Evolutionary conservation across 2,888 invertebrate genomes (phyloP).

Genomic region (Spilosoma lubricipeda): DNA sequence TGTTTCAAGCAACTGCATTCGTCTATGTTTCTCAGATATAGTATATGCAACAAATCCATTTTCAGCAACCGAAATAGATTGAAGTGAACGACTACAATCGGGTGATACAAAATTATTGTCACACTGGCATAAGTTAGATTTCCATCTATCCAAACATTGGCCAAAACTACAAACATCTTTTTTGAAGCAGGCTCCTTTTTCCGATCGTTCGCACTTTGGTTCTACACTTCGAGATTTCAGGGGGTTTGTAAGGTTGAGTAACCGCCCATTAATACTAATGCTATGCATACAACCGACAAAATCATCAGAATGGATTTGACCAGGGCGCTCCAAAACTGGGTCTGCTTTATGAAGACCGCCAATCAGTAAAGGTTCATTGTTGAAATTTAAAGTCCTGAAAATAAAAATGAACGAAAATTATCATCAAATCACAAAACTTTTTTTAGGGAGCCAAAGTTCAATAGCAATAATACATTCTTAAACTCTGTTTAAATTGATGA

Average conservation of each 20-base stretch:
- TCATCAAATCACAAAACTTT: background rate
- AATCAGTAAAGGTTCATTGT: slow-evolving; percentile 93
- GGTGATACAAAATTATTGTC: slow-evolving; percentile 90
- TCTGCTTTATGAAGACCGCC: slow-evolving; percentile 95
- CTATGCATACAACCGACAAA: slow-evolving; percentile 97
- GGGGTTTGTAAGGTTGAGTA: slow-evolving; percentile 93
- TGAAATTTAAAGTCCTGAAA: slow-evolving; percentile 95
- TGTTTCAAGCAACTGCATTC: slow-evolving; percentile 94
- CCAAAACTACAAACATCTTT: slow-evolving; percentile 87
- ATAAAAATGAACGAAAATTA: slow-evolving; percentile 26
- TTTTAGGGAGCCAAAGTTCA: background rate
- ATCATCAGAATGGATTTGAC: slow-evolving; percentile 96
- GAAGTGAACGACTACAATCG: slow-evolving; percentile 92
- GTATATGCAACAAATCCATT: slow-evolving; percentile 92
- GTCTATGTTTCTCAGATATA: slow-evolving; percentile 93
- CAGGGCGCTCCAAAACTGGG: slow-evolving; percentile 94
- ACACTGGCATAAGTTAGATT: slow-evolving; percentile 89
- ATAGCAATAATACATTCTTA: background rate
- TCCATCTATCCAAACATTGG: slow-evolving; percentile 95
- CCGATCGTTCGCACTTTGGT: slow-evolving; percentile 91
- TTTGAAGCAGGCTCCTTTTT: slow-evolving; percentile 88
- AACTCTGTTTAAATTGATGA: too few relatives aligned
- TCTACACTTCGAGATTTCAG: slow-evolving; percentile 90
- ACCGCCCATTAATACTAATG: slow-evolving; percentile 94
- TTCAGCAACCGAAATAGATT: slow-evolving; percentile 92